A percentile compares a stretch with the other conserved stretches of the same genome.
phyloP scores from a whole-genome alignment of 1,140 invertebrate species.

The Sycophila sp. region DNA sequence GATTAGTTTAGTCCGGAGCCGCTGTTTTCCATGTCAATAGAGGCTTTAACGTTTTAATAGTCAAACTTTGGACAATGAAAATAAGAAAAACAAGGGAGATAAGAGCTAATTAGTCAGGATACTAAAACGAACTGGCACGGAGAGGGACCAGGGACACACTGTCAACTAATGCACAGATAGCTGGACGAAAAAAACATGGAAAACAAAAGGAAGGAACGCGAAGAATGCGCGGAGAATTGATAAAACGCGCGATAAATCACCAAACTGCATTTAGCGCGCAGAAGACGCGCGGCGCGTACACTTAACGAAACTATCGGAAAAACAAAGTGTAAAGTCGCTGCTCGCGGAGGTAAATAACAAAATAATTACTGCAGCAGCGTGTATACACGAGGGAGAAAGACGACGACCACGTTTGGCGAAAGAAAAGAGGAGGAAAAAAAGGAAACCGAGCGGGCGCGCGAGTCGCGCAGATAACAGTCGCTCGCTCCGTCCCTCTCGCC shows the following conservation, averaged over 20 bases:
- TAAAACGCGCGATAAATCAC: no score
- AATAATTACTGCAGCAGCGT: not conserved
- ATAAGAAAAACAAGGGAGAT: not conserved
- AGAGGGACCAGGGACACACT: no score
- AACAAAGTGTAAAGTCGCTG: not conserved
- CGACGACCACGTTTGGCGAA: not conserved
- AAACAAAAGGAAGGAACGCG: not conserved
- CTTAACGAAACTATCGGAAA: no score
- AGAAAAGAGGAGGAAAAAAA: not conserved
- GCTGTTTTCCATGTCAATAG: no score
- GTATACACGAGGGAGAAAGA: not conserved
- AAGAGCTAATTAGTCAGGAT: not conserved
- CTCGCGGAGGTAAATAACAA: not conserved
- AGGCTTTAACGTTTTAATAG: no score
- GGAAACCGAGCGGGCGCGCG: no score
- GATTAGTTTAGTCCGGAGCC: no score
- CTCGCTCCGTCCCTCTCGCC: not conserved
- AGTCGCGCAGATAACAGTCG: no score
- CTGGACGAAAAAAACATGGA: not conserved
- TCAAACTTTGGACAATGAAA: no score
- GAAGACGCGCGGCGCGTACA: no score
- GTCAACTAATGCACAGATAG: no score
- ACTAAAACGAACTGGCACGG: not conserved
- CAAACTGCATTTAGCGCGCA: no score
- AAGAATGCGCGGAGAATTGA: not conserved